Base-by-base conservation (phyloP, 1,140 invertebrate species). In the Dufourea novaeangliae region DNA sequence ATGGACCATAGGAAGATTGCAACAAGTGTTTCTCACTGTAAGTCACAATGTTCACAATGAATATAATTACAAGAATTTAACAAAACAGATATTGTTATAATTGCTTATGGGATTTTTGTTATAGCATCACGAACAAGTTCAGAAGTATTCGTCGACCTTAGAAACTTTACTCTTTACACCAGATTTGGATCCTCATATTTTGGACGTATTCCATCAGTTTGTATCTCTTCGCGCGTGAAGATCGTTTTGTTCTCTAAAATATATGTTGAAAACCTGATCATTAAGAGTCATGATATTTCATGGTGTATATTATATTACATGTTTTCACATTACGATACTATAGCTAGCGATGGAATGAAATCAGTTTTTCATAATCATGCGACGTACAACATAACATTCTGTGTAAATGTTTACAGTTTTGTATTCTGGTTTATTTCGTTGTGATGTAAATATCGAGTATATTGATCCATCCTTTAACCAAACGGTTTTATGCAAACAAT, bases 151-250 rank as follows among this genome's bases (percentile, higher is more conserved):
- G 88, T 96, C 96, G 76, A 99, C 98, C 0, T 90, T 99, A 89
- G 98, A 99, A 91, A 98, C 97, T 0, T 93, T 99, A 37, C 94
- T 99, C 11, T 99, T 99, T 91, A 99, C 98, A 0, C 97, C 97
- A 88, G 98, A 99, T 92, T 94, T 99, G 88, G 98, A 99, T 91
- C 95, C 97, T 20, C 98, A 99, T 90, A 99, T 99, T 88, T 93
- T 99, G 61, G 98, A 98, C 91, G 96, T 99, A 34, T 99, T 99
- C 93, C 97, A 99, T 90, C 98, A 99, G 92, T 99, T 99, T 92
- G 95, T 98, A 77, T 96, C 96, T 37, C 92, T 98, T 17, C 89
- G 95, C 78, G 93, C 94, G 34, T 95, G 92, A 95, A 86, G 27
- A 44, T 44, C 29, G 22, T 77, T 77, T 70, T 57, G 44, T 67